A percentile compares a stretch with the other conserved stretches of the same genome.
Conservation (phyloP, 2,888 invertebrate genomes). For the Lepidochrysops patricia region DNA sequence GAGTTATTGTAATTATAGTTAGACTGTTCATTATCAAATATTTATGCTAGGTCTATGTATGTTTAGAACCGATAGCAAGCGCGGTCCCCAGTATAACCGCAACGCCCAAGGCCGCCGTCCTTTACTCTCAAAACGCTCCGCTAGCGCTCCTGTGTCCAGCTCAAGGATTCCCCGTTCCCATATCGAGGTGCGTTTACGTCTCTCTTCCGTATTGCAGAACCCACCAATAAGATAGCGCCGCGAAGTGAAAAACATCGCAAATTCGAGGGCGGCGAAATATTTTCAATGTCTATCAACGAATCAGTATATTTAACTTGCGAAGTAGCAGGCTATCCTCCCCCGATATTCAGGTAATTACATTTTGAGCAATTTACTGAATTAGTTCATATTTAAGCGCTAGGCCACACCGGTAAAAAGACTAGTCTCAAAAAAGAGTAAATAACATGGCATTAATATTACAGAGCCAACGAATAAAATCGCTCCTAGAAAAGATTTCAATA, state of each 20-base stretch:
- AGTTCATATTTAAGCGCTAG: background rate
- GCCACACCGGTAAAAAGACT: background rate
- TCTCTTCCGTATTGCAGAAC: conserved; percentile 73
- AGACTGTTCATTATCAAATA: background rate
- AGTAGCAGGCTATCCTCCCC: conserved; percentile 71
- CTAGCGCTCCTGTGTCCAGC: conserved; percentile 69
- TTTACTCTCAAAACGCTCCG: conserved; percentile 44
- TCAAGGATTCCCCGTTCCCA: conserved; percentile 76
- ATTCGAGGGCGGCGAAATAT: conserved; percentile 55
- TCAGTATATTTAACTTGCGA: conserved; percentile 67
- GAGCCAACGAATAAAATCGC: conserved; percentile 77
- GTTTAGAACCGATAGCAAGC: conserved; percentile 64
- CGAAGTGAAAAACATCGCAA: conserved; percentile 62
- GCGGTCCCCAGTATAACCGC: conserved; percentile 68
- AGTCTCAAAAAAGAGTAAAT: conserved; percentile 14
- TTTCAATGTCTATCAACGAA: conserved; percentile 46
- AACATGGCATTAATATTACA: conserved; percentile 33
- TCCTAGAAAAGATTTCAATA: conserved; percentile 73
- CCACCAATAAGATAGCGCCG: conserved; percentile 79
- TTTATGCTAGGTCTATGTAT: conserved; percentile 16
- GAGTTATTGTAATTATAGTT: background rate
- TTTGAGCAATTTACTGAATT: background rate
- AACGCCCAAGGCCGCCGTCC: conserved; percentile 61
- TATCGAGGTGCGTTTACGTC: conserved; percentile 75
- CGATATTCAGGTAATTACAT: conserved; percentile 58